Percentiles rank a stretch among this genome's conserved stretches.
Evolutionary conservation across 1,140 invertebrate species (phyloP).

Genomic region (Pinna nobilis): DNA sequence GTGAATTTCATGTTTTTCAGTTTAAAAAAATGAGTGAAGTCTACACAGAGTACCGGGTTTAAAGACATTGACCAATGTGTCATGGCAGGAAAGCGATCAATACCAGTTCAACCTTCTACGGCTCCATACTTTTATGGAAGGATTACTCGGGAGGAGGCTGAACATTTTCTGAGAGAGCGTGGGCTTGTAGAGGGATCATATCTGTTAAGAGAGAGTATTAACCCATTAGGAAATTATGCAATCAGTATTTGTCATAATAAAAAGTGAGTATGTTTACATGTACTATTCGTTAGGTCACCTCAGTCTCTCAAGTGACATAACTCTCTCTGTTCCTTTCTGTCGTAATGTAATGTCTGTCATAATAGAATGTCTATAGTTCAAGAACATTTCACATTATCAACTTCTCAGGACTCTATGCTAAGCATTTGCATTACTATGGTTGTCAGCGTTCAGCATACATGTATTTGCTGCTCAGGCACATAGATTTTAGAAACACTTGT

Average conservation of each 20-base stretch:
- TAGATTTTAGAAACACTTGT: too few relatives aligned
- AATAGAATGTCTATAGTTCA: neutral
- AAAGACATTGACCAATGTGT: neutral
- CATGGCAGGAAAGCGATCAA: slow-evolving; percentile 9
- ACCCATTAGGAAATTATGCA: slow-evolving; percentile 70
- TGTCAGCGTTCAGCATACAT: too few relatives aligned
- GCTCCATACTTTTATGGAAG: slow-evolving; percentile 74
- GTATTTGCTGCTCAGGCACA: too few relatives aligned
- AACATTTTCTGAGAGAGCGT: slow-evolving; percentile 70
- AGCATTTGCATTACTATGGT: too few relatives aligned
- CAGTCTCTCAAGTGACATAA: too few relatives aligned
- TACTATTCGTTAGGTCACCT: too few relatives aligned
- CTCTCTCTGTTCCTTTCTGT: neutral
- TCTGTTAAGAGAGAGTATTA: slow-evolving; percentile 74
- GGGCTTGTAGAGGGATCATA: slow-evolving; percentile 75
- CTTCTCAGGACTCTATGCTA: too few relatives aligned
- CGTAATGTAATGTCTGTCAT: neutral
- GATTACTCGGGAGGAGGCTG: slow-evolving; percentile 75
- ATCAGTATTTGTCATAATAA: slow-evolving; percentile 71
- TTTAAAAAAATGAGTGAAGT: neutral
- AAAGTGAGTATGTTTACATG: slow-evolving; percentile 67
- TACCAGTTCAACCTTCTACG: slow-evolving; percentile 55
- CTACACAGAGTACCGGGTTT: too few relatives aligned
- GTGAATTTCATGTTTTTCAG: neutral
- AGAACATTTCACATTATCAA: neutral